These are phyloP conservation scores for Stenchaetothrips biformis DNA, from an alignment of 2,888 invertebrate genomes.

Conservation along the genomic window DNA sequence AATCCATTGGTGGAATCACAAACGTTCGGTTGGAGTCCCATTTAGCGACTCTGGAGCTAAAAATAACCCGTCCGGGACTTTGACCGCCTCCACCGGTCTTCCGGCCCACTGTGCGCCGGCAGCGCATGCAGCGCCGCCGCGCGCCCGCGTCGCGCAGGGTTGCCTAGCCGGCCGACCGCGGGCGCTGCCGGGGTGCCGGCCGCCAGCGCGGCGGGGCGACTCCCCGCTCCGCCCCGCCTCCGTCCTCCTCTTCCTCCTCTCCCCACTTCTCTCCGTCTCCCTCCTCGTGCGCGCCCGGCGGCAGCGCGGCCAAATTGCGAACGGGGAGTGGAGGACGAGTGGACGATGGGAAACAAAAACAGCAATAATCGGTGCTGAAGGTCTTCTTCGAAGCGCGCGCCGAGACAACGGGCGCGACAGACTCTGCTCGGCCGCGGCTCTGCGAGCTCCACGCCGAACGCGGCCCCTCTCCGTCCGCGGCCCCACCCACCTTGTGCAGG, in stretches of 20 bases:
- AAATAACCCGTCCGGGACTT: too few relatives aligned
- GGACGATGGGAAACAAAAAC: conserved; percentile 29
- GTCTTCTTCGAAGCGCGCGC: not conserved
- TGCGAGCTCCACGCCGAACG: not conserved
- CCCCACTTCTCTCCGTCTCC: not conserved
- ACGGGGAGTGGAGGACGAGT: conserved; percentile 28
- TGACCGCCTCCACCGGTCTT: too few relatives aligned
- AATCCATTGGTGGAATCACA: too few relatives aligned
- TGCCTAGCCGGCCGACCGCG: too few relatives aligned
- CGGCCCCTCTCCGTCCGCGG: conserved; percentile 28
- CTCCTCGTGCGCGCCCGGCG: not conserved
- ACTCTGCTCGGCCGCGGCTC: not conserved
- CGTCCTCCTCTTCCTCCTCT: not conserved
- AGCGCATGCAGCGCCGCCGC: too few relatives aligned
- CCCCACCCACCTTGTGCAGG: conserved; percentile 73
- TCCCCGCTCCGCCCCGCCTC: not conserved
- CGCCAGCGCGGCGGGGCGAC: too few relatives aligned
- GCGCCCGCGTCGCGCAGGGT: too few relatives aligned
- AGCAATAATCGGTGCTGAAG: conserved; percentile 11
- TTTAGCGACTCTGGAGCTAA: too few relatives aligned
- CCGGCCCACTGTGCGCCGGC: too few relatives aligned
- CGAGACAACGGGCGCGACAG: not conserved
- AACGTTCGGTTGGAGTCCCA: too few relatives aligned
- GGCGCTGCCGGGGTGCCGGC: too few relatives aligned
- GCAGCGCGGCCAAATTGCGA: not conserved